Evolutionary conservation across 2,113 vertebrate species (phyloP).

Genomic region (Otolemur garnettii): DNA sequence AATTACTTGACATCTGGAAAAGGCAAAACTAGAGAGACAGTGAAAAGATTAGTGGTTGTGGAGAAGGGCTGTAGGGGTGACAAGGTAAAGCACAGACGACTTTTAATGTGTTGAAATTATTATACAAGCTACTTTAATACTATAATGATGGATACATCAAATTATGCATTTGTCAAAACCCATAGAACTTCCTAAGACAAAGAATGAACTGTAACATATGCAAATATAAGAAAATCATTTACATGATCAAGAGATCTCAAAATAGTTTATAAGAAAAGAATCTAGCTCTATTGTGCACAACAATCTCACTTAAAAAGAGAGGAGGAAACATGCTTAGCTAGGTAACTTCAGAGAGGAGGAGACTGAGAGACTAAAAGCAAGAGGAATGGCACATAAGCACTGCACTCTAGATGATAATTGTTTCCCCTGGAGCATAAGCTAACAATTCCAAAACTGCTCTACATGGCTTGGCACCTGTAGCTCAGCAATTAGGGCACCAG

Average conservation of each 20-base stretch:
- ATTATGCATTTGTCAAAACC: background rate
- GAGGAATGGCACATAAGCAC: background rate
- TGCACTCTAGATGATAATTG: background rate
- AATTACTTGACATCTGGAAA: background rate
- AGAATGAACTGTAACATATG: background rate
- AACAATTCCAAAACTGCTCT: background rate
- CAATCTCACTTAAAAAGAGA: background rate
- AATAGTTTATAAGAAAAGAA: background rate
- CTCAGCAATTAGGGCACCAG: no score
- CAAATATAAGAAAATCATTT: background rate
- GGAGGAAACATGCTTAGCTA: background rate
- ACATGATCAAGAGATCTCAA: background rate
- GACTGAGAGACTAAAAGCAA: background rate
- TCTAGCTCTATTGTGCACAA: background rate
- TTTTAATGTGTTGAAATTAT: constrained; percentile 19
- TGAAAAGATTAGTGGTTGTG: background rate
- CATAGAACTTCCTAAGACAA: background rate
- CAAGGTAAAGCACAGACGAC: background rate
- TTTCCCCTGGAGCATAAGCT: background rate
- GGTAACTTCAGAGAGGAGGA: background rate
- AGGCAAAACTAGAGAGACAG: background rate
- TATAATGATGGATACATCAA: background rate
- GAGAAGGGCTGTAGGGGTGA: background rate
- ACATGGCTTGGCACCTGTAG: background rate
- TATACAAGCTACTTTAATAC: background rate